phyloP scores from a whole-genome alignment of 2,888 invertebrate genomes.

The Eulithis testata region DNA sequence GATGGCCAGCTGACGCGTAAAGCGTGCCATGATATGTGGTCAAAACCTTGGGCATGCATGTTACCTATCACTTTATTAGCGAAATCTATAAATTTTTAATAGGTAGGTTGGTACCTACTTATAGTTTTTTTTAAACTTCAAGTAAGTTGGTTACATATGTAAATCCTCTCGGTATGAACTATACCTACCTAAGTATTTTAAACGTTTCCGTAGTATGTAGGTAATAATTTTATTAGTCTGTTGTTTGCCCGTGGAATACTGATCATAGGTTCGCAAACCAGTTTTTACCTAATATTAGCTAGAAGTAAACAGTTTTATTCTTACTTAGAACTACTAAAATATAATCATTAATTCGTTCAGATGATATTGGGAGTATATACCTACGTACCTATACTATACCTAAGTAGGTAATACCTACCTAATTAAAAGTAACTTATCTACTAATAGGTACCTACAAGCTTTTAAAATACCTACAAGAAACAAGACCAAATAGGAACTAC shows the following conservation, averaged over 20 bases:
- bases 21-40: conserved; percentile 7
- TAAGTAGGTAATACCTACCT: neutral
- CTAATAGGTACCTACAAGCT: too few relatives aligned
- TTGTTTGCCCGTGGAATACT: neutral
- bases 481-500: too few relatives aligned
- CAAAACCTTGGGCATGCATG: conserved; percentile 15
- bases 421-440: too few relatives aligned
- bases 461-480: too few relatives aligned
- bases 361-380: too few relatives aligned
- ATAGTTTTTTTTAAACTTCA: too few relatives aligned
- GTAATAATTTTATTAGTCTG: conserved; percentile 9
- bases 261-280: neutral
- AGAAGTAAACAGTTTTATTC: neutral
- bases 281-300: conserved; percentile 4
- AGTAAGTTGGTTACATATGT: too few relatives aligned
- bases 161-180: neutral
- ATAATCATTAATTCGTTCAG: neutral
- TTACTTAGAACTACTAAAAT: neutral
- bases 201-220: neutral
- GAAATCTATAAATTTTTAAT: too few relatives aligned
- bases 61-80: conserved; percentile 21
- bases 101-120: too few relatives aligned
- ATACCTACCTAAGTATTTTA: neutral
- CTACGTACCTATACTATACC: too few relatives aligned
- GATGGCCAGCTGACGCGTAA: too few relatives aligned